A percentile compares a stretch with the other conserved stretches of the same genome.
These are phyloP conservation scores for Hypsopygia costalis DNA, from an alignment of 2,888 invertebrate genomes.

Conservation along the genomic window DNA sequence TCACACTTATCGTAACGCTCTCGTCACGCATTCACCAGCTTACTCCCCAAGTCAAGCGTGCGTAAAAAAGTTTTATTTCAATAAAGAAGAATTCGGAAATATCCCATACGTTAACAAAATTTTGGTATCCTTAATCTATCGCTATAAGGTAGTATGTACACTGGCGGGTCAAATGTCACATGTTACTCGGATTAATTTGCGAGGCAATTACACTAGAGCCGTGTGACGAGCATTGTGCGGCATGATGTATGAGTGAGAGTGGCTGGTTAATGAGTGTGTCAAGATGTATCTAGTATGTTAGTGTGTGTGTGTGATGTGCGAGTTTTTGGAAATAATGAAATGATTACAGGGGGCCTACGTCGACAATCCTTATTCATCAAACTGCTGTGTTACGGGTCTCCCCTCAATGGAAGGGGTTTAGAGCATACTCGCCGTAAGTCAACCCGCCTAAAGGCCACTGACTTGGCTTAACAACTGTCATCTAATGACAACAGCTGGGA, in stretches of 20 bases:
- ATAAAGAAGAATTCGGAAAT: too few species aligned
- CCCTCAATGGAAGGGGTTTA: too few species aligned
- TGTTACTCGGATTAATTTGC: slow-evolving; percentile 24
- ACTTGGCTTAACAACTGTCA: too few species aligned
- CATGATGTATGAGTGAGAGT: slow-evolving; percentile 26
- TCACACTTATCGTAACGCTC: too few species aligned
- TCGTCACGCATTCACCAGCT: too few species aligned
- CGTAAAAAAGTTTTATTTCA: too few species aligned
- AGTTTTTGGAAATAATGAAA: neutral
- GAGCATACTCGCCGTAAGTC: too few species aligned
- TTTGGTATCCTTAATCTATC: too few species aligned
- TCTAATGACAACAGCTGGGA: too few species aligned
- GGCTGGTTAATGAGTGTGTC: slow-evolving; percentile 18
- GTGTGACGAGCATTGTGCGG: slow-evolving; percentile 29
- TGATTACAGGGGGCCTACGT: neutral
- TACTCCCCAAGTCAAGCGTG: too few species aligned
- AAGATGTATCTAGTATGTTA: neutral
- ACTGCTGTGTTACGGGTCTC: neutral
- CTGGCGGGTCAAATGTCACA: slow-evolving; percentile 20
- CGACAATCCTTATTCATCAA: neutral
- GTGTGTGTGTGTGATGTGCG: neutral
- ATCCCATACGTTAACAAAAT: too few species aligned
- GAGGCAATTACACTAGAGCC: slow-evolving; percentile 30
- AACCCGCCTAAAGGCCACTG: too few species aligned
- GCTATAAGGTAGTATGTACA: slow-evolving; percentile 6